Percentiles rank a stretch among this genome's conserved stretches.
phyloP scores from a whole-genome alignment of 1,140 invertebrate genomes.

The Drosophila kanapiae region DNA sequence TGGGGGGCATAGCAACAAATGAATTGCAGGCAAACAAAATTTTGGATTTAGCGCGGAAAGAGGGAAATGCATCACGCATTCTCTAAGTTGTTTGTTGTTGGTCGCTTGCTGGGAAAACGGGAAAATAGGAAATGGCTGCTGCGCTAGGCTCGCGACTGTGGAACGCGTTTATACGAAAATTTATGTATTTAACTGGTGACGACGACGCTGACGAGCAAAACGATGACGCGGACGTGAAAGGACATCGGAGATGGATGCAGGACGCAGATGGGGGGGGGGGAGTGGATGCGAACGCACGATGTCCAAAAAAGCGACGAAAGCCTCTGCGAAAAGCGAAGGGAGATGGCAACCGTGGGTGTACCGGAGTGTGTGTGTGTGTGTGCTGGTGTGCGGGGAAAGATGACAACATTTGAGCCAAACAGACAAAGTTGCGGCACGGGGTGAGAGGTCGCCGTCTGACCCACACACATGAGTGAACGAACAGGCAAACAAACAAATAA shows the following conservation, averaged over 20 bases:
- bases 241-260: slow-evolving; percentile 27
- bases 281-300: slow-evolving; percentile 40
- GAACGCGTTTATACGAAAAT: slow-evolving; percentile 83
- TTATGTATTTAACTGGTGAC: slow-evolving; percentile 83
- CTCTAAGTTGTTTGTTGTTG: slow-evolving; percentile 49
- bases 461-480: slow-evolving; percentile 74
- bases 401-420: slow-evolving; percentile 76
- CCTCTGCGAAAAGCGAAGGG: slow-evolving; percentile 62
- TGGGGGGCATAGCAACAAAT: slow-evolving; percentile 17
- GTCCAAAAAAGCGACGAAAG: slow-evolving; percentile 76
- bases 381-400: slow-evolving; percentile 44
- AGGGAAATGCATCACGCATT: slow-evolving; percentile 48
- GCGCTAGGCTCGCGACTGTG: slow-evolving; percentile 54
- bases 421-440: slow-evolving; percentile 59
- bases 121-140: slow-evolving; percentile 44
- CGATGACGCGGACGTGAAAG: slow-evolving; percentile 69
- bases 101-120: slow-evolving; percentile 11
- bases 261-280: slow-evolving; percentile 8
- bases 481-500: slow-evolving; percentile 80
- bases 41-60: slow-evolving; percentile 36
- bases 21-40: slow-evolving; percentile 46
- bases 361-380: not conserved
- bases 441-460: slow-evolving; percentile 41
- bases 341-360: slow-evolving; percentile 7
- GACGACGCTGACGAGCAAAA: slow-evolving; percentile 79